Base-by-base conservation (phyloP, 2,113 vertebrate genomes). In the Onychorhynchus coronatus region DNA sequence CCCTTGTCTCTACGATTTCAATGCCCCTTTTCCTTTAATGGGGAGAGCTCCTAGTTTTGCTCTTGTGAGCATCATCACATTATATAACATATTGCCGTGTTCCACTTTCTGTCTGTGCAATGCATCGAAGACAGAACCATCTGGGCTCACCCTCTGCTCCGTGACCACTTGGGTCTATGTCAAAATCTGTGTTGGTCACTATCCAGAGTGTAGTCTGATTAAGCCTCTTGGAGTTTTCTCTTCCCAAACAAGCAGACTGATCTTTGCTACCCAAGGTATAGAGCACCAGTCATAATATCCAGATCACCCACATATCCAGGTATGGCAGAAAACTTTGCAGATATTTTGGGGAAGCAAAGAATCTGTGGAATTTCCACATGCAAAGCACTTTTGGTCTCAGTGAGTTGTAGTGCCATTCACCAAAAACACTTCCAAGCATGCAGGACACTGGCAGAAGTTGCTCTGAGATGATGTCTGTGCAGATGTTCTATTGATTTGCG, bases 81-180 rank as follows among this genome's bases (percentile, higher is more conserved):
- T 96, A 50, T 44, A 3, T 78, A 96, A 91, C 16, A 10, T 9
- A 30, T 91, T 91, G 52, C 46, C 18, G 4, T 0, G 15, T 68
- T 88, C 41, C 42, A 35, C 23, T 86, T 80, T 90, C 66, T 89
- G 77, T 62, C 65, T 92, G 39, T 58, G 80, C 35, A 27, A 8
- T 28, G 59, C 37, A 4, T 21, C 31, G 4, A 19, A 50, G 52
- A 31, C 42, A 24, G 47, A 80, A 61, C 93, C 95, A 91, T 93
- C 95, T 96, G 93, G n/a, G 33, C 68, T 95, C 42, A 35, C 62
- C 27, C 81, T 77, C 88, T 91, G 94, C 74, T 94, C 78, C 23
- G 1, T 47, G 65, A 20, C 56, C 12, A 4, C 37, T 87, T 1
- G 6, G 14, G 9, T 78, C 2, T 16, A 1, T 30, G 31, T 91